phyloP scores from a whole-genome alignment of 1,140 invertebrate genomes.

The Cryptotermes secundus region DNA sequence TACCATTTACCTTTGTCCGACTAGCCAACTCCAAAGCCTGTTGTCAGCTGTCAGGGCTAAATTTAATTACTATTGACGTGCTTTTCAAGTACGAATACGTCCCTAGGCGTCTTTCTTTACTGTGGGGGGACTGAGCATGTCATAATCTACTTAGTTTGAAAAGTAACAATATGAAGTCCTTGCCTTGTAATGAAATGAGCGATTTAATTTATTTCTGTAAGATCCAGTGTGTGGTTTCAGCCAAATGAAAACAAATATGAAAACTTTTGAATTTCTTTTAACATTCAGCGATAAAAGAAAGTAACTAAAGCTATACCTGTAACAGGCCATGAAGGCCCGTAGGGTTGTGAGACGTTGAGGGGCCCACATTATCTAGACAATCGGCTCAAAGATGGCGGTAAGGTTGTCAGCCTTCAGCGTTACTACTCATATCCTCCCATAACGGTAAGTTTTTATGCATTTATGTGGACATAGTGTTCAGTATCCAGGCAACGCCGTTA shows the following conservation, averaged over 20 bases:
- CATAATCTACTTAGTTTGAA: background rate
- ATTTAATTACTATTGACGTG: constrained; percentile 5
- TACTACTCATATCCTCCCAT: background rate
- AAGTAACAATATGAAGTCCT: background rate
- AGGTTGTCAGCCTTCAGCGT: too few relatives aligned
- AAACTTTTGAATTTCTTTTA: background rate
- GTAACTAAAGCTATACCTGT: too few relatives aligned
- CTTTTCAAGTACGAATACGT: background rate
- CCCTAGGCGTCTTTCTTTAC: background rate
- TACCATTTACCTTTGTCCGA: background rate
- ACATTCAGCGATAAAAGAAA: too few relatives aligned
- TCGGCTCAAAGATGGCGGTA: too few relatives aligned
- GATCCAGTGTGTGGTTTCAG: background rate
- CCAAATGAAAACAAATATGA: background rate
- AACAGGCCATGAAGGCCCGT: too few relatives aligned
- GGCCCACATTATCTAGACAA: too few relatives aligned
- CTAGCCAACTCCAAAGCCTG: background rate
- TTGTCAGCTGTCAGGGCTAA: background rate
- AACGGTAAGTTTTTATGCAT: background rate
- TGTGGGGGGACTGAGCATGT: background rate
- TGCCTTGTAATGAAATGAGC: background rate
- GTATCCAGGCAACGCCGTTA: too few relatives aligned
- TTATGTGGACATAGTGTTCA: background rate
- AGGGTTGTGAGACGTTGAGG: too few relatives aligned
- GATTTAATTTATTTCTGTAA: background rate